Evolutionary conservation across 1,140 invertebrate species (phyloP).

Genomic region (Macrobrachium rosenbergii): DNA sequence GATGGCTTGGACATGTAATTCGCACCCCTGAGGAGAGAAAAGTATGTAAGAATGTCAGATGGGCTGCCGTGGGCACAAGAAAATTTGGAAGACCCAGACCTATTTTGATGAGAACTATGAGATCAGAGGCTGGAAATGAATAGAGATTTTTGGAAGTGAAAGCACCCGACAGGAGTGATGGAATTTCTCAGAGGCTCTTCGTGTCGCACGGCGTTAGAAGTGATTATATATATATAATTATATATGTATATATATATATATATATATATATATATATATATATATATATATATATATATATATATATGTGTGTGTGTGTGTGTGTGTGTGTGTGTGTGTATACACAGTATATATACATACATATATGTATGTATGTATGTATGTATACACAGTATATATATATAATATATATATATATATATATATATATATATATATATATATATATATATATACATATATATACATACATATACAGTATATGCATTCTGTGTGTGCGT

Average conservation of each 20-base stretch:
- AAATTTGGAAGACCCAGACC: too few relatives aligned
- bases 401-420: neutral
- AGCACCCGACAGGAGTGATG: too few relatives aligned
- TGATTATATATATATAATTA: neutral
- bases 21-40: too few relatives aligned
- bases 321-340: neutral
- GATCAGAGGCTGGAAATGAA: too few relatives aligned
- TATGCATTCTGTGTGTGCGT: neutral
- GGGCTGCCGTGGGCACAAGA: too few relatives aligned
- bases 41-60: too few relatives aligned
- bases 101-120: too few relatives aligned
- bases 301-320: too few relatives aligned
- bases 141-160: too few relatives aligned
- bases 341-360: neutral
- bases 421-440: neutral
- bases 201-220: too few relatives aligned
- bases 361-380: neutral
- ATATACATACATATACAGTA: neutral
- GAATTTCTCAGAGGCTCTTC: too few relatives aligned
- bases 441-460: neutral
- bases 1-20: too few relatives aligned
- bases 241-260: slow-evolving; percentile 1
- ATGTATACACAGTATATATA: neutral
- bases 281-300: neutral
- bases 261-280: slow-evolving; percentile 9